Conservation (phyloP, 2,888 invertebrate genomes). For the Acanthopleura granulata region DNA sequence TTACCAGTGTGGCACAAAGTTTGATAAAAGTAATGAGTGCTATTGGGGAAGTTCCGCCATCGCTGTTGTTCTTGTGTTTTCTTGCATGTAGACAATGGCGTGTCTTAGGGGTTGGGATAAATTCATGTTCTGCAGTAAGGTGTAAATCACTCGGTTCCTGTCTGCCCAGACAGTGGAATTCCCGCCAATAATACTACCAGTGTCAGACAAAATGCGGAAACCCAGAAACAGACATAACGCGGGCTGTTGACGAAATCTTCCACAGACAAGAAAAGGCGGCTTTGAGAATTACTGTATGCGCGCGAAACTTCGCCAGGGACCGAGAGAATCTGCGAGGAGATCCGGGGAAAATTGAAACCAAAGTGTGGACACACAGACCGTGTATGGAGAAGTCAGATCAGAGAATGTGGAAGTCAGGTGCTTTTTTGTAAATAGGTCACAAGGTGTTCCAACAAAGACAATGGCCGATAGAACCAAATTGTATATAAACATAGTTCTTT, state of each 20-base stretch:
- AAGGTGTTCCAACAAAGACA: background rate
- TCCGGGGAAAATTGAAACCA: background rate
- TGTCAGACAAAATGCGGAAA: background rate
- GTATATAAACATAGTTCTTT: no score
- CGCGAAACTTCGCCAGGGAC: background rate
- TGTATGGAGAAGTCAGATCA: background rate
- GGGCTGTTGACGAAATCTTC: background rate
- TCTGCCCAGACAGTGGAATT: background rate
- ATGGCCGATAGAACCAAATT: no score
- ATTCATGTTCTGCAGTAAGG: background rate
- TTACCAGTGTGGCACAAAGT: no score
- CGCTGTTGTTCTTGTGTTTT: no score
- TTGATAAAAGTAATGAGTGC: no score
- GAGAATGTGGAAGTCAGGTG: slow-evolving; percentile 11
- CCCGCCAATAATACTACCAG: background rate
- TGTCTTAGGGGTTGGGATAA: no score
- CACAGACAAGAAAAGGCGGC: background rate
- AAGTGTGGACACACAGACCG: background rate
- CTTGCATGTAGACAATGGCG: no score
- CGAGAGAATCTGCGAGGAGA: background rate
- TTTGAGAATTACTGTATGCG: slow-evolving; percentile 4
- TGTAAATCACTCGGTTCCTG: slow-evolving; percentile 1
- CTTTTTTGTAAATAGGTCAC: background rate
- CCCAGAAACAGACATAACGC: background rate
- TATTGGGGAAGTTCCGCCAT: no score